phyloP scores from a whole-genome alignment of 2,797 vertebrate species.

The Rhyacichthys aspro region DNA sequence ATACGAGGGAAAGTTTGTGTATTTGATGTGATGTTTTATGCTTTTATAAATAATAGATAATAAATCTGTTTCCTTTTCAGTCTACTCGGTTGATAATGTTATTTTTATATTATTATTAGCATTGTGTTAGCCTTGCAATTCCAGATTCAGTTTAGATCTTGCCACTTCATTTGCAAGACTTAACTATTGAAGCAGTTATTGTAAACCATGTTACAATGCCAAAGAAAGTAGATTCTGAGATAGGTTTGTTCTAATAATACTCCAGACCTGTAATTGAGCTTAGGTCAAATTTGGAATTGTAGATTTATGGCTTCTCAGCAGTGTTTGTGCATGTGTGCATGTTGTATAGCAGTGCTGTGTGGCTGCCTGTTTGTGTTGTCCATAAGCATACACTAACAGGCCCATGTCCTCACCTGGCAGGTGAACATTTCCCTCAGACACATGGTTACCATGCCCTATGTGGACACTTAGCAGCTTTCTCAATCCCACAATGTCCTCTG shows the following conservation, averaged over 20 bases:
- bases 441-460: constrained; percentile 30
- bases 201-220: not conserved
- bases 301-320: constrained; percentile 39
- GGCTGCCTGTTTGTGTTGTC: constrained; percentile 18
- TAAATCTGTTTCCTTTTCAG: too few species aligned
- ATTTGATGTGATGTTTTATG: too few species aligned
- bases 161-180: not conserved
- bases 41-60: not conserved
- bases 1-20: not conserved
- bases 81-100: not conserved
- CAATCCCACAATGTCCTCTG: constrained; percentile 50
- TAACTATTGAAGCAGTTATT: not conserved
- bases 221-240: constrained; percentile 10
- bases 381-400: constrained; percentile 28
- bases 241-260: constrained; percentile 53
- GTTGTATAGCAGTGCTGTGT: not conserved
- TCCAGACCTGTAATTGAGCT: constrained; percentile 56
- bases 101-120: too few species aligned
- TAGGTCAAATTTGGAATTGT: constrained; percentile 48
- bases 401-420: constrained; percentile 38
- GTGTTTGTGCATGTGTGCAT: constrained; percentile 30
- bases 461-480: constrained; percentile 49
- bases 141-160: too few species aligned
- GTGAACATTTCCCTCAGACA: constrained; percentile 31
- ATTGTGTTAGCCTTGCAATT: not conserved